A percentile compares a stretch with the other conserved stretches of the same genome.
Conservation (phyloP, 2,888 invertebrate genomes). For the Coleophora deauratella region DNA sequence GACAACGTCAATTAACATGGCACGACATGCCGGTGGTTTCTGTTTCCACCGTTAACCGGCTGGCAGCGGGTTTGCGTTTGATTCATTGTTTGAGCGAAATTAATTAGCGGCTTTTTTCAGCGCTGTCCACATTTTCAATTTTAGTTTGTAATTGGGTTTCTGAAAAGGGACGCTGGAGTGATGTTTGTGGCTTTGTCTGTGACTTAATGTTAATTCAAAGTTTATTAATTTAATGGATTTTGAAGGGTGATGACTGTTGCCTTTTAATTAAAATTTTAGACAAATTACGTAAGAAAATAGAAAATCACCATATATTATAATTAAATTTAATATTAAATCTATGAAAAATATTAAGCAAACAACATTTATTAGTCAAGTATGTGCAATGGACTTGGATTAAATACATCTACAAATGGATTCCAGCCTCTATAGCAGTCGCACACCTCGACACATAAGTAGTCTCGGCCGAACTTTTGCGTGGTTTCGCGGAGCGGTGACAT, state of each 20-base stretch:
- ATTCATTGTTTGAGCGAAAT: slow-evolving; percentile 24
- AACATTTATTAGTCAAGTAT: slow-evolving; percentile 12
- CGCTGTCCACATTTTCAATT: slow-evolving; percentile 2
- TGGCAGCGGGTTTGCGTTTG: slow-evolving; percentile 29
- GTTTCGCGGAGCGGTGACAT: slow-evolving; percentile 21
- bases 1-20: slow-evolving; percentile 37
- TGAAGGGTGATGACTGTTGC: too few relatives aligned
- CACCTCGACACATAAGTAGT: slow-evolving; percentile 28
- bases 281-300: too few relatives aligned
- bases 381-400: slow-evolving; percentile 37
- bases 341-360: too few relatives aligned
- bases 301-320: too few relatives aligned
- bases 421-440: slow-evolving; percentile 30
- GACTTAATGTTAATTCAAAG: too few relatives aligned
- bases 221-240: too few relatives aligned
- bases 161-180: neutral
- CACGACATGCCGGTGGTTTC: slow-evolving; percentile 30
- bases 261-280: too few relatives aligned
- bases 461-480: slow-evolving; percentile 21
- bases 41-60: slow-evolving; percentile 25
- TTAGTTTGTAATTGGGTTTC: slow-evolving; percentile 1
- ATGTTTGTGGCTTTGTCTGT: too few relatives aligned
- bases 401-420: slow-evolving; percentile 37
- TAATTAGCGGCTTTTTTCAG: slow-evolving; percentile 5
- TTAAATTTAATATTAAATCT: too few relatives aligned